These are phyloP conservation scores for Cotesia congregata DNA, from an alignment of 2,888 invertebrate genomes.

Conservation along the genomic window DNA sequence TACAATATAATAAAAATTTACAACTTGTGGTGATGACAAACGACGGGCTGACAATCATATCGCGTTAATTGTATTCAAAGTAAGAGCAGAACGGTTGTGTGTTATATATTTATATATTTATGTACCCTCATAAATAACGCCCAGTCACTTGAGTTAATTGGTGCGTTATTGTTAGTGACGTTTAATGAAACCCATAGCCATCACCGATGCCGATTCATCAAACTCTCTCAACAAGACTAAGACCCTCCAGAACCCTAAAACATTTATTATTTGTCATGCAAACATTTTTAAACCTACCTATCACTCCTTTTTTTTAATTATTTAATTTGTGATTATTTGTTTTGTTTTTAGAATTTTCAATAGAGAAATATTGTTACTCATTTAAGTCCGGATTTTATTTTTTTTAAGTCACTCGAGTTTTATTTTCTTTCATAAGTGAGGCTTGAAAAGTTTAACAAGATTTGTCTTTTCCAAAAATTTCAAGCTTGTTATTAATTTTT, in stretches of 20 bases:
- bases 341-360: neutral
- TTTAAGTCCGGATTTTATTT: too few species aligned
- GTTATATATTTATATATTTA: too few species aligned
- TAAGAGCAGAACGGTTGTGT: neutral
- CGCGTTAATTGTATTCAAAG: slow-evolving; percentile 18
- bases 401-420: too few species aligned
- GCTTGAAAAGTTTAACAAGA: too few species aligned
- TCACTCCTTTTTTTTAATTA: neutral
- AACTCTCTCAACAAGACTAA: neutral
- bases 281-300: neutral
- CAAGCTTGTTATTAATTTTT: too few species aligned
- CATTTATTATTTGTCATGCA: neutral
- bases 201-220: neutral
- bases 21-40: slow-evolving; percentile 27
- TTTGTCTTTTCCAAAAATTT: too few species aligned
- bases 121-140: slow-evolving; percentile 39
- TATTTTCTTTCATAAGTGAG: too few species aligned
- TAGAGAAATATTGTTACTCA: too few species aligned
- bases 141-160: slow-evolving; percentile 68
- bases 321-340: neutral
- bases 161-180: slow-evolving; percentile 41
- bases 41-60: slow-evolving; percentile 20
- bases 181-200: slow-evolving; percentile 8
- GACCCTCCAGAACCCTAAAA: neutral
- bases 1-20: slow-evolving; percentile 35